Evolutionary conservation across 2,113 vertebrate genomes (phyloP), one percentile per base, ranked within the genome.

Genomic region (Salvelinus namaycush): DNA sequence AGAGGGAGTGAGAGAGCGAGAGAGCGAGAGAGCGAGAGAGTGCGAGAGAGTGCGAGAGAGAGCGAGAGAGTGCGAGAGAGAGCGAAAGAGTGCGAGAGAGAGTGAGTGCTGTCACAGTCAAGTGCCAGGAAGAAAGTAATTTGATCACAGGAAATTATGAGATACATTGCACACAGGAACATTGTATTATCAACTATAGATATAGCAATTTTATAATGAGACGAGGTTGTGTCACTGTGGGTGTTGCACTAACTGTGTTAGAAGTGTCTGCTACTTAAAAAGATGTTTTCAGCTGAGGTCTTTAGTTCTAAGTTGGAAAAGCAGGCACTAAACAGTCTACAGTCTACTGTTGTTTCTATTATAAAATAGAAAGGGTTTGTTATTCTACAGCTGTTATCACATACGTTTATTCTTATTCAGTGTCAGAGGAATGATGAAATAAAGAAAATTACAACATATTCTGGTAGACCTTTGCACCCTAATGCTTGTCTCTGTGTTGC

Each of bases 261-360:
- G 7, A 62, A 24, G 59, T 62, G n/a, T 24, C 59, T n/a, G n/a
- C 59, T 62, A 62, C 59, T 62, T 62, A 62, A 62, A 62, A 62
- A 0, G 9, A n/a, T 22, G 59, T 62, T 62, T 62, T 62, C 59
- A 62, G n/a, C 39, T 44, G 39, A 62, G 59, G 59, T 62, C 59
- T 22, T n/a, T 22, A 16, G 13, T 22, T 62, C 59, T 62, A n/a
- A 24, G 59, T 62, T n/a, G 59, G 6, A 62, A 24, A 22, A 22
- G 13, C 18, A 62, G 59, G 39, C 39, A 12, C 39, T 44, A 11
- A 9, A 44, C 9, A 44, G 39, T 44, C 9, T 44, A 11, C 20
- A 24, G 18, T 62, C 12, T 29, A 26, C 26, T 27, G 24, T 24
- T 9, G 8, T n/a, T 7, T n/a, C 8, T 26, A 9, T 64, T 64